Evolutionary conservation across 2,797 vertebrate species (phyloP).

Genomic region (Echiichthys vipera): DNA sequence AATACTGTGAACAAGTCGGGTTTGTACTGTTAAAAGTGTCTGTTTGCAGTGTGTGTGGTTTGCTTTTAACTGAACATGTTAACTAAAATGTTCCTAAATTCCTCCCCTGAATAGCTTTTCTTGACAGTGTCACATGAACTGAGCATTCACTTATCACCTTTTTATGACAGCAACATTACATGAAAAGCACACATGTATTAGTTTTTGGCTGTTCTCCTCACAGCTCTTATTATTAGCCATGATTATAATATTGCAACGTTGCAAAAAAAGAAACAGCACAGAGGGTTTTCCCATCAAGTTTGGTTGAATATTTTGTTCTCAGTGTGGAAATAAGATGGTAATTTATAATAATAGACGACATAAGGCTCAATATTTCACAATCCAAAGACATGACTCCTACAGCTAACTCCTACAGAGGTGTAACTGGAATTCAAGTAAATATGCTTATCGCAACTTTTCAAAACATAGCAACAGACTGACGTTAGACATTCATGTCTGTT

Average conservation of each 20-base stretch:
- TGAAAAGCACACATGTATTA: background rate
- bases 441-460: conserved; percentile 17
- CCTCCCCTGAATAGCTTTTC: background rate
- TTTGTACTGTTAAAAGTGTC: background rate
- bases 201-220: background rate
- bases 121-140: background rate
- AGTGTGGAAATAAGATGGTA: conserved; percentile 16
- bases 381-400: conserved; percentile 49
- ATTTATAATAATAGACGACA: conserved; percentile 33
- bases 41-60: background rate
- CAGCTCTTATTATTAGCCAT: background rate
- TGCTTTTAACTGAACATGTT: background rate
- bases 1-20: background rate
- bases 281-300: conserved; percentile 22
- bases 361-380: conserved; percentile 38
- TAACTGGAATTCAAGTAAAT: conserved; percentile 27
- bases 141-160: background rate
- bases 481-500: conserved; percentile 4
- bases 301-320: conserved; percentile 11
- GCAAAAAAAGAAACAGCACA: background rate
- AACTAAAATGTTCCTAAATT: background rate
- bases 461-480: conserved; percentile 24
- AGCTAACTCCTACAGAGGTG: conserved; percentile 40
- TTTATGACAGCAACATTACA: background rate
- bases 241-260: background rate